A percentile compares a stretch with the other conserved stretches of the same genome.
These are phyloP conservation scores for Drosophila tripunctata DNA, from an alignment of 2,888 invertebrate species.

Conservation along the genomic window DNA sequence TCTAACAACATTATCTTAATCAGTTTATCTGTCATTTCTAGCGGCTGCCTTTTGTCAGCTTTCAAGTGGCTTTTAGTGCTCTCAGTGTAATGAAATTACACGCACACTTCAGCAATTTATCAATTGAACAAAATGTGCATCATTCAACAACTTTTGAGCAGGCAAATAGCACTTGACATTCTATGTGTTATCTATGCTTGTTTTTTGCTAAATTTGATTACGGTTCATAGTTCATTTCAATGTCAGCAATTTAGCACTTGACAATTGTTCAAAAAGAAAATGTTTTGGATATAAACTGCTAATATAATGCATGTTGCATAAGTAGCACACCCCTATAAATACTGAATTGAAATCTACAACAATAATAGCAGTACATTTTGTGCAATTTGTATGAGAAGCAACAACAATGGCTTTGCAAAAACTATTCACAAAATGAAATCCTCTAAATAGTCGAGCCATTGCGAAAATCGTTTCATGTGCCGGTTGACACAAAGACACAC, in stretches of 20 bases:
- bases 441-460: conserved; percentile 22
- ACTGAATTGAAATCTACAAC: conserved; percentile 39
- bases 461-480: conserved; percentile 49
- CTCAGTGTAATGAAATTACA: conserved; percentile 67
- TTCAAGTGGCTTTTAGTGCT: conserved; percentile 35
- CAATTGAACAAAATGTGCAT: conserved; percentile 58
- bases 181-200: neutral
- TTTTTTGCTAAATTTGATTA: conserved; percentile 61
- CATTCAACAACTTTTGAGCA: conserved; percentile 40
- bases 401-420: conserved; percentile 40
- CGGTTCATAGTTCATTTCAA: conserved; percentile 49
- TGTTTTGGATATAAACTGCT: conserved; percentile 9
- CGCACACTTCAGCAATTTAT: conserved; percentile 74
- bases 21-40: conserved; percentile 35
- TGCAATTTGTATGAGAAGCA: conserved; percentile 48
- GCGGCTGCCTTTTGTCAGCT: conserved; percentile 35
- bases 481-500: conserved; percentile 32
- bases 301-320: conserved; percentile 33
- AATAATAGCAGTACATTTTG: conserved; percentile 56
- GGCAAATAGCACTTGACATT: conserved; percentile 8
- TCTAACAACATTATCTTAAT: conserved; percentile 35
- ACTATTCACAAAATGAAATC: conserved; percentile 52
- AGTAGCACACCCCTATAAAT: conserved; percentile 27
- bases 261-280: conserved; percentile 4
- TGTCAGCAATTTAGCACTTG: conserved; percentile 72